These are phyloP conservation scores for Lanistes nyassanus DNA, from an alignment of 1,140 invertebrate genomes.

Conservation along the genomic window DNA sequence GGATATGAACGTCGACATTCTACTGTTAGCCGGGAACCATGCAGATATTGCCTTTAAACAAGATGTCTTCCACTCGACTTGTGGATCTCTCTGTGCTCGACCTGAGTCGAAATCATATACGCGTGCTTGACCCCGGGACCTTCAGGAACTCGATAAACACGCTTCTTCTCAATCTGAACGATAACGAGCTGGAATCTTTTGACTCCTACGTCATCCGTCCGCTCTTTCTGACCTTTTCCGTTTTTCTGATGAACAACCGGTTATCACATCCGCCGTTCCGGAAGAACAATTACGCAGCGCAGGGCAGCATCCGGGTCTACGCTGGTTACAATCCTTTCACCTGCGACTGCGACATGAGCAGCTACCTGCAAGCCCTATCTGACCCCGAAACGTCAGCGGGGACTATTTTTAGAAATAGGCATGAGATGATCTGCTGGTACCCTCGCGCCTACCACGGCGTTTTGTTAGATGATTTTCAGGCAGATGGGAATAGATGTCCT, in stretches of 20 bases:
- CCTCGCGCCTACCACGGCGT: background rate
- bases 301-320: background rate
- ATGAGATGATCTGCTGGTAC: slow-evolving; percentile 4
- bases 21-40: slow-evolving; percentile 9
- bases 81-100: background rate
- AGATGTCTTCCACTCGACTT: slow-evolving; percentile 14
- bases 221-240: background rate
- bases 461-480: background rate
- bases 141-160: slow-evolving; percentile 1
- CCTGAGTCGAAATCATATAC: slow-evolving; percentile 12
- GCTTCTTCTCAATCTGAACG: background rate
- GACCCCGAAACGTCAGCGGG: background rate
- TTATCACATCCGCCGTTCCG: slow-evolving; percentile 18
- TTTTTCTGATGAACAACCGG: slow-evolving; percentile 10
- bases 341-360: slow-evolving; percentile 13
- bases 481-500: background rate
- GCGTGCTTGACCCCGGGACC: slow-evolving; percentile 6
- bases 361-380: background rate
- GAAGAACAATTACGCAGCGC: background rate
- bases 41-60: slow-evolving; percentile 1
- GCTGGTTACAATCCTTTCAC: slow-evolving; percentile 9
- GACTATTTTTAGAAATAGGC: background rate
- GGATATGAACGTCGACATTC: background rate
- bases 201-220: background rate
- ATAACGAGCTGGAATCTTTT: slow-evolving; percentile 10